Percentiles rank a stretch among this genome's conserved stretches.
Conservation (phyloP, 2,797 vertebrate genomes). For the Philypnodon macrostomus region DNA sequence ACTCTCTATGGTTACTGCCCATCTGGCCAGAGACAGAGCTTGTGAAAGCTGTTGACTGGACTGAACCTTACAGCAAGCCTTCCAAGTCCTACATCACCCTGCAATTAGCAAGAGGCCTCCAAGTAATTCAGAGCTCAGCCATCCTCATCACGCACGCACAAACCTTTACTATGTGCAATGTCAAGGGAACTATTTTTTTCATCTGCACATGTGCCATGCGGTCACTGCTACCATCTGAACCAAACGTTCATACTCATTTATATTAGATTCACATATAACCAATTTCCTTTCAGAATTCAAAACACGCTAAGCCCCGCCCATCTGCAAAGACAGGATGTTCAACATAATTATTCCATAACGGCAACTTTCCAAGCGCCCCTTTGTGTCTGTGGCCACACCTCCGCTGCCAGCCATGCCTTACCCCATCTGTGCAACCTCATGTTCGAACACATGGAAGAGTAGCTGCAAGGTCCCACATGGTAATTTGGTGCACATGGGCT, state of each 20-base stretch:
- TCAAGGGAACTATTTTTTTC: conserved; percentile 15
- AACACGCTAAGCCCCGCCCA: conserved; percentile 46
- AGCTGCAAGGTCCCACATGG: not conserved
- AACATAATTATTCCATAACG: conserved; percentile 60
- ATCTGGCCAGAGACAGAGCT: conserved; percentile 16
- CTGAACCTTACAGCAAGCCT: conserved; percentile 21
- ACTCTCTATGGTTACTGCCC: conserved; percentile 22
- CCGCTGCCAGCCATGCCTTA: conserved; percentile 23
- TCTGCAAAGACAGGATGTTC: conserved; percentile 49
- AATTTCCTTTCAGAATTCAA: conserved; percentile 8
- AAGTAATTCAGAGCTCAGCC: conserved; percentile 30
- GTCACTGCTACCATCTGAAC: not conserved
- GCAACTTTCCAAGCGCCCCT: conserved; percentile 66
- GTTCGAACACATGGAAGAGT: conserved; percentile 33
- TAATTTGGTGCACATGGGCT: conserved; percentile 8
- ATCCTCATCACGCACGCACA: conserved; percentile 6
- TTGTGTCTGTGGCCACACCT: conserved; percentile 63
- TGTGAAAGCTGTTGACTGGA: conserved; percentile 47
- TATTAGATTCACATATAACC: not conserved
- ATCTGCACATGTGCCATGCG: conserved; percentile 14
- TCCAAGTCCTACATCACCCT: conserved; percentile 66
- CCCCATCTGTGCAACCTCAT: conserved; percentile 28
- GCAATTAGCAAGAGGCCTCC: conserved; percentile 59
- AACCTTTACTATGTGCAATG: conserved; percentile 4
- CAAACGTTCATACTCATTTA: not conserved